Evolutionary conservation across 1,140 invertebrate genomes (phyloP).

Genomic region (Drosophila tani): DNA sequence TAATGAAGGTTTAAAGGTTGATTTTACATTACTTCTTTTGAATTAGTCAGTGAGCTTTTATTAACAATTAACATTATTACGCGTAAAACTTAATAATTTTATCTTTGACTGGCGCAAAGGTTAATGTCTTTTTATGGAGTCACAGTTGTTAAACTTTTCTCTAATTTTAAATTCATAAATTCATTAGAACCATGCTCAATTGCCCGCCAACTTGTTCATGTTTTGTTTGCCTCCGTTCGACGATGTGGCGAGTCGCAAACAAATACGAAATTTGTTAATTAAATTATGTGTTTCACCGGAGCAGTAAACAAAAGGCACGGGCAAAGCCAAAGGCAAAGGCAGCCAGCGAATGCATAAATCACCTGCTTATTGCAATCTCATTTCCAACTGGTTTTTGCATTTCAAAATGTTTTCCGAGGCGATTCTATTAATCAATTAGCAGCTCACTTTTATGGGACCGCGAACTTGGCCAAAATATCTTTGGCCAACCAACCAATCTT

Average conservation of each 20-base stretch:
- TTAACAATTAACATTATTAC: not conserved
- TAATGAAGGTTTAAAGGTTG: not conserved
- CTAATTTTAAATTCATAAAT: conserved; percentile 16
- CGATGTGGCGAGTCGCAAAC: conserved; percentile 23
- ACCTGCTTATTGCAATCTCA: conserved; percentile 28
- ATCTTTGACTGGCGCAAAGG: conserved; percentile 7
- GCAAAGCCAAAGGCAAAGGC: conserved; percentile 1
- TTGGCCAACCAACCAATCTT: not conserved
- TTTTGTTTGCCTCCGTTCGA: conserved; percentile 39
- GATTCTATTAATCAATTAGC: conserved; percentile 42
- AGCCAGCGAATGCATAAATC: conserved; percentile 32
- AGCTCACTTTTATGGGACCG: conserved; percentile 15
- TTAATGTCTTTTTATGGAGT: conserved; percentile 3
- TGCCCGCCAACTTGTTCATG: conserved; percentile 20
- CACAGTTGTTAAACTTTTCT: conserved; percentile 15
- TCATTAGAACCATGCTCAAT: conserved; percentile 39
- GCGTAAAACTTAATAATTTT: not conserved
- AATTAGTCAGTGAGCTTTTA: not conserved
- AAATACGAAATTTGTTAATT: conserved; percentile 53
- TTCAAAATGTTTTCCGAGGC: conserved; percentile 11
- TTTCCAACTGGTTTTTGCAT: conserved; percentile 41
- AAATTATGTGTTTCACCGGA: conserved; percentile 36
- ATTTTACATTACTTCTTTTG: not conserved
- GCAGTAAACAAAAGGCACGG: conserved; percentile 18
- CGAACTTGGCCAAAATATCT: conserved; percentile 24